phyloP scores from a whole-genome alignment of 2,113 vertebrate species.

The Lates calcarifer region DNA sequence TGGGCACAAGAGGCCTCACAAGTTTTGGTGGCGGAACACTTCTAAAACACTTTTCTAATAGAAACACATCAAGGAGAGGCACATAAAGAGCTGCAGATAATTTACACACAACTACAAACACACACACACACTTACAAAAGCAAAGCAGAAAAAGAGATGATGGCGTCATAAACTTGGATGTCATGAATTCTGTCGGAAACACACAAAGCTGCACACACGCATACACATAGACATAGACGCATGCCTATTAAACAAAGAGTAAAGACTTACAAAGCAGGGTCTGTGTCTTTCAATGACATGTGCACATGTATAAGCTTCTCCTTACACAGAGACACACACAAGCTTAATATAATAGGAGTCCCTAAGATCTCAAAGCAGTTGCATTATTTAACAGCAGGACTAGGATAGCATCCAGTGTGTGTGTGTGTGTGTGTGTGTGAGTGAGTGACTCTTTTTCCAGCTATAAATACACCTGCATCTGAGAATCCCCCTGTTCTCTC shows the following conservation, averaged over 20 bases:
- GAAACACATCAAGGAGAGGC: slow-evolving; percentile 48
- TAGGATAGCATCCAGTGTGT: slow-evolving; percentile 71
- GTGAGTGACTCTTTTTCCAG: slow-evolving; percentile 48
- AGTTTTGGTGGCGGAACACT: slow-evolving; percentile 72
- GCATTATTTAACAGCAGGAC: slow-evolving; percentile 80
- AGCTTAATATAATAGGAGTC: slow-evolving; percentile 71
- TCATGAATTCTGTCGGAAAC: slow-evolving; percentile 33
- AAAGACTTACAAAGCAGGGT: slow-evolving; percentile 8
- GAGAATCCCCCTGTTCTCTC: slow-evolving; percentile 68
- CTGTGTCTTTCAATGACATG: slow-evolving; percentile 44
- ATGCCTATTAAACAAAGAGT: slow-evolving; percentile 7
- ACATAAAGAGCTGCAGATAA: slow-evolving; percentile 33
- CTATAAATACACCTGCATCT: slow-evolving; percentile 80
- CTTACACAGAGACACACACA: slow-evolving; percentile 33
- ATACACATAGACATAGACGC: background rate
- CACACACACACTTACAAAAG: slow-evolving; percentile 32
- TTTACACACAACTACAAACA: slow-evolving; percentile 40
- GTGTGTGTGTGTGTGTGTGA: slow-evolving; percentile 39
- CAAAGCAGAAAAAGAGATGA: slow-evolving; percentile 16
- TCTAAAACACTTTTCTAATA: slow-evolving; percentile 66
- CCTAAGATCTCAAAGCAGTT: slow-evolving; percentile 75
- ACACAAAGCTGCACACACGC: slow-evolving; percentile 24
- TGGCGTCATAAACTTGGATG: slow-evolving; percentile 32
- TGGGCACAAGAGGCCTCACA: slow-evolving; percentile 79
- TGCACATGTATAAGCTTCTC: slow-evolving; percentile 24